Conservation (phyloP, 2,797 vertebrate species). For the Dendrocincla fuliginosa region DNA sequence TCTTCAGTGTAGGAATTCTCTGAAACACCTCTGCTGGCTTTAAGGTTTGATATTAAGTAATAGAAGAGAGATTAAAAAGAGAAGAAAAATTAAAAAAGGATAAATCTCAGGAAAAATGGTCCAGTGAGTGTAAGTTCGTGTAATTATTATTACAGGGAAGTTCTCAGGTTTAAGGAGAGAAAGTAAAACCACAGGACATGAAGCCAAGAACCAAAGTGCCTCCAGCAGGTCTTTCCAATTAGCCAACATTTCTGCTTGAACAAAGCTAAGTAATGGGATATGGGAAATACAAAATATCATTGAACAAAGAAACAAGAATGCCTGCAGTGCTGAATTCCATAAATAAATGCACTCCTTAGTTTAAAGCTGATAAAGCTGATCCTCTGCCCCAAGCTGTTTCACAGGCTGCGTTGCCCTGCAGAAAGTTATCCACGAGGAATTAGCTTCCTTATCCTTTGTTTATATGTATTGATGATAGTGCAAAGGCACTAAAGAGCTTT, state of each 20-base stretch:
- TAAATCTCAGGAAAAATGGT: not conserved
- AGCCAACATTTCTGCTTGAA: not conserved
- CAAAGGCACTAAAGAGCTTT: slow-evolving; percentile 43
- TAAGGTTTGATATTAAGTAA: not conserved
- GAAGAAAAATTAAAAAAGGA: rapidly evolving
- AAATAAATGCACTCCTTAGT: not conserved
- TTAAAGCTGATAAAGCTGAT: slow-evolving; percentile 21
- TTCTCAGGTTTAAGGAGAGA: not conserved
- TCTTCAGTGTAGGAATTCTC: rapidly evolving
- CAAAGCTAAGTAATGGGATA: not conserved
- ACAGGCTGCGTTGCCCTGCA: slow-evolving; percentile 26
- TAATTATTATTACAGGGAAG: not conserved
- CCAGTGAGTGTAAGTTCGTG: not conserved
- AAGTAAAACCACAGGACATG: not conserved
- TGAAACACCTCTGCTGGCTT: not conserved
- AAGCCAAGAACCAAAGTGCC: not conserved
- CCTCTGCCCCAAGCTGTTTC: not conserved
- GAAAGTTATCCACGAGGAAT: slow-evolving; percentile 44
- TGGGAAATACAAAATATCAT: not conserved
- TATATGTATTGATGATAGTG: slow-evolving; percentile 12
- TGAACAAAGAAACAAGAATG: not conserved
- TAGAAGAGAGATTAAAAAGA: not conserved
- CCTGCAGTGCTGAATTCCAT: slow-evolving; percentile 12
- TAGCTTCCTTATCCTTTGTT: slow-evolving; percentile 59
- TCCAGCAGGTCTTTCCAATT: not conserved